A percentile compares a stretch with the other conserved stretches of the same genome.
These are phyloP conservation scores for Sebastes goodei DNA, from an alignment of 2,797 vertebrate genomes.

Conservation along the genomic window DNA sequence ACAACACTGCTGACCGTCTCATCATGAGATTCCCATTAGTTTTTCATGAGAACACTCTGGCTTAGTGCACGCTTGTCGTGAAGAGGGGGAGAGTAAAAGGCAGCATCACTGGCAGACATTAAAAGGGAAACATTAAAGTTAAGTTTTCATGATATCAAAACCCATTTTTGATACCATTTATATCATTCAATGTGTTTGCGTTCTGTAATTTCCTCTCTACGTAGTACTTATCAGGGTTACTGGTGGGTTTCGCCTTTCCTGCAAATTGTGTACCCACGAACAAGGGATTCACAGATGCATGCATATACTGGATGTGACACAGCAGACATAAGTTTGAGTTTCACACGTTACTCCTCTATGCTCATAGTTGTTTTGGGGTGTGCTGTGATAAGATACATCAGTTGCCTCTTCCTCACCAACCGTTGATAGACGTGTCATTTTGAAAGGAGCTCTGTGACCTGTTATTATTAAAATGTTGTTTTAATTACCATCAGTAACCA, in stretches of 20 bases:
- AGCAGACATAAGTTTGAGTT: neutral
- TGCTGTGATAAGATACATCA: neutral
- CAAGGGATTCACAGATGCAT: neutral
- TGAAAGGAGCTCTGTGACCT: neutral
- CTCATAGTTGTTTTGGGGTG: no score
- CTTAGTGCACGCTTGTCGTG: neutral
- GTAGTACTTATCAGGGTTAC: neutral
- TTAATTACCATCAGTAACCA: neutral
- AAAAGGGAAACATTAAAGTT: conserved; percentile 5
- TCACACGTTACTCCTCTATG: no score
- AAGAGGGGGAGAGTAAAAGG: neutral
- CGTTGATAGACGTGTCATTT: neutral
- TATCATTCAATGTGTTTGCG: neutral
- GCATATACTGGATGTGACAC: neutral
- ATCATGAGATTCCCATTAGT: conserved; percentile 69
- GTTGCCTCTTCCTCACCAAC: neutral
- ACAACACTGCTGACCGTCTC: conserved; percentile 59
- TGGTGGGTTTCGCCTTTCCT: neutral
- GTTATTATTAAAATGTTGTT: neutral
- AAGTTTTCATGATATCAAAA: neutral
- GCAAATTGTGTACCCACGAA: neutral
- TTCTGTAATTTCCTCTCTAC: neutral
- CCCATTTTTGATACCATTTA: neutral
- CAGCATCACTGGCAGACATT: neutral
- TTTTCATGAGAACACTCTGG: conserved; percentile 47